phyloP scores from a whole-genome alignment of 2,888 invertebrate genomes.

The Idaea straminata region DNA sequence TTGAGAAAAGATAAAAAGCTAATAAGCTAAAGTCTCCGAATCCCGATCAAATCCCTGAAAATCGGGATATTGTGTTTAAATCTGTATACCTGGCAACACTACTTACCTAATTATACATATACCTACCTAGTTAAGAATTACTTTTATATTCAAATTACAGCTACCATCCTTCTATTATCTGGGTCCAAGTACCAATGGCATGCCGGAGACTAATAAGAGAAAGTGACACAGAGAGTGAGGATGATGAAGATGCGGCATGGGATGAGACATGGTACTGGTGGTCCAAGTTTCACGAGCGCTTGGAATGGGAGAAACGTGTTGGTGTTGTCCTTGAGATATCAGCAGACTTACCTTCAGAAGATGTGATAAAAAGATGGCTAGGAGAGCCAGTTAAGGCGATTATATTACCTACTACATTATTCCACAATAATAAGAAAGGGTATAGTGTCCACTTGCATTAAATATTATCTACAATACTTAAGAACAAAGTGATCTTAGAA shows the following conservation, averaged over 20 bases:
- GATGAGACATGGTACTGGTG: slow-evolving; percentile 91
- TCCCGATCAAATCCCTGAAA: too few relatives aligned
- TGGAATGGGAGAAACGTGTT: slow-evolving; percentile 80
- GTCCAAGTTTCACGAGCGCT: slow-evolving; percentile 84
- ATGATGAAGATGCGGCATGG: slow-evolving; percentile 64
- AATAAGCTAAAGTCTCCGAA: too few relatives aligned
- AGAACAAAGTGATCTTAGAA: slow-evolving; percentile 2
- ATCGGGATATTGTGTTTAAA: too few relatives aligned
- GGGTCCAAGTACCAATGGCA: slow-evolving; percentile 85
- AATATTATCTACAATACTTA: neutral
- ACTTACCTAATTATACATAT: neutral
- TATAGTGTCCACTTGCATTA: slow-evolving; percentile 63
- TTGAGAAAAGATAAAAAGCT: too few relatives aligned
- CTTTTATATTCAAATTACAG: slow-evolving; percentile 42
- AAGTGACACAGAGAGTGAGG: slow-evolving; percentile 39
- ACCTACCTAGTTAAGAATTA: neutral
- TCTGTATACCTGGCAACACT: too few relatives aligned
- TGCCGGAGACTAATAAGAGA: slow-evolving; percentile 49
- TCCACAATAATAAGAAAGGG: slow-evolving; percentile 95
- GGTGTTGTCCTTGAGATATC: slow-evolving; percentile 90
- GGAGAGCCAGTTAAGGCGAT: slow-evolving; percentile 96
- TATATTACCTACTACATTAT: slow-evolving; percentile 89
- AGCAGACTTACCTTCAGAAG: slow-evolving; percentile 87
- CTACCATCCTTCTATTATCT: slow-evolving; percentile 76
- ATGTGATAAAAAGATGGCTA: slow-evolving; percentile 90